Base-by-base conservation (phyloP, 1,140 invertebrate species). In the Palaemon carinicauda region DNA sequence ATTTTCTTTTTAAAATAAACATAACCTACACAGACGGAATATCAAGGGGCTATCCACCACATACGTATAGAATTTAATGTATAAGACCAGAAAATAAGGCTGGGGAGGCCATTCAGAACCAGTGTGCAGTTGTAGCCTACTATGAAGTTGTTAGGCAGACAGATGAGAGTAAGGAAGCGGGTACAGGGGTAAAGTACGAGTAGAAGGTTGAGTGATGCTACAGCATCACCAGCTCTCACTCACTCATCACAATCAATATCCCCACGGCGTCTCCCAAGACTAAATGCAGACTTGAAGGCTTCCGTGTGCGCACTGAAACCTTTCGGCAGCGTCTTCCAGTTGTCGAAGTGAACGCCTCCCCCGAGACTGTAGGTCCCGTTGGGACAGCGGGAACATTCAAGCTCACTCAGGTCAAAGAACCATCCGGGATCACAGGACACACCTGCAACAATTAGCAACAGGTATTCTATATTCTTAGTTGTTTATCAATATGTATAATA, bases 281-380 rank as follows among this genome's bases (percentile, higher is more conserved):
- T 89, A 75, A 91, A 91, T 19, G 91, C 89, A 54, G 90, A 91
- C 60, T 90, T 88, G 86, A 93, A 92, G 9, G 91, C 91, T 82
- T 93, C 93, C 2, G 92, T 90, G 74, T 91, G 90, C 2, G 91
- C 85, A 60, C 91, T 90, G 87, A 94, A 93, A 51, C 92, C 92
- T 24, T 80, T 54, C 0, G 93, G 93, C 0, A 93, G 87, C 7
- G 89, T 89, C 31, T 84, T 91, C 93, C 93, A 94, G 2, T 91
- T 90, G 79, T 93, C 93, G 90, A 92, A 93, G 17, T 91, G 90
- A 12, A 92, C 90, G 4, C 93, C 93, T 29, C 93, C 93, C 0
- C 93, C 93, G 14, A 94, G 89, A 14, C 93, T 93, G 90, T 93
- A 94, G 15, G 92, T 92, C 7, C 93, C 93, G 17, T 92, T 89